Conservation (phyloP, 2,113 vertebrate species). For the Cyphomyrus discorhynchus region DNA sequence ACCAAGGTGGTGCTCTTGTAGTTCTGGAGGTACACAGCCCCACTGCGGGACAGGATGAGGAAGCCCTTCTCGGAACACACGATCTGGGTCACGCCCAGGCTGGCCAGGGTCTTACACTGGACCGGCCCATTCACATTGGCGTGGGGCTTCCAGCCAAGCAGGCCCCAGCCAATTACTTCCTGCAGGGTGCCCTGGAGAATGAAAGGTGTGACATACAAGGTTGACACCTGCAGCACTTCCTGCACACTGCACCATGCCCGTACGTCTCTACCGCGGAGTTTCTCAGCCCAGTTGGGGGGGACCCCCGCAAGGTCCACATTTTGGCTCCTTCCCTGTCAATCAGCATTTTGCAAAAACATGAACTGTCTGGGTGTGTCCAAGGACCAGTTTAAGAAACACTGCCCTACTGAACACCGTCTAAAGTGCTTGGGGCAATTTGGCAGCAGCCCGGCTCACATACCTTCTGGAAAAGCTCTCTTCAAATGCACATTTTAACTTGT, state of each 20-base stretch:
- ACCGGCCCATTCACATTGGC: slow-evolving; percentile 88
- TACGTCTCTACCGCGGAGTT: not conserved
- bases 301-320: not conserved
- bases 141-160: slow-evolving; percentile 92
- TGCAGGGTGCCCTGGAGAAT: slow-evolving; percentile 77
- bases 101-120: slow-evolving; percentile 86
- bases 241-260: not conserved
- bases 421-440: not conserved
- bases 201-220: not conserved
- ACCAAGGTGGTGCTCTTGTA: slow-evolving; percentile 93
- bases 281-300: not conserved
- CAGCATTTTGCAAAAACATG: not conserved
- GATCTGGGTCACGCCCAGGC: slow-evolving; percentile 80
- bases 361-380: not conserved
- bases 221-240: not conserved
- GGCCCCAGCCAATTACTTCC: slow-evolving; percentile 92
- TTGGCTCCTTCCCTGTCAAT: not conserved
- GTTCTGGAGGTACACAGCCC: slow-evolving; percentile 84
- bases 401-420: not conserved
- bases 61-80: slow-evolving; percentile 95
- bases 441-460: not conserved
- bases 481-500: not conserved
- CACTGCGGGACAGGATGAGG: slow-evolving; percentile 80
- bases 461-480: not conserved
- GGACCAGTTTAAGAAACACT: not conserved